These are phyloP conservation scores for Phania funesta DNA, from an alignment of 2,888 invertebrate species.

Conservation along the genomic window DNA sequence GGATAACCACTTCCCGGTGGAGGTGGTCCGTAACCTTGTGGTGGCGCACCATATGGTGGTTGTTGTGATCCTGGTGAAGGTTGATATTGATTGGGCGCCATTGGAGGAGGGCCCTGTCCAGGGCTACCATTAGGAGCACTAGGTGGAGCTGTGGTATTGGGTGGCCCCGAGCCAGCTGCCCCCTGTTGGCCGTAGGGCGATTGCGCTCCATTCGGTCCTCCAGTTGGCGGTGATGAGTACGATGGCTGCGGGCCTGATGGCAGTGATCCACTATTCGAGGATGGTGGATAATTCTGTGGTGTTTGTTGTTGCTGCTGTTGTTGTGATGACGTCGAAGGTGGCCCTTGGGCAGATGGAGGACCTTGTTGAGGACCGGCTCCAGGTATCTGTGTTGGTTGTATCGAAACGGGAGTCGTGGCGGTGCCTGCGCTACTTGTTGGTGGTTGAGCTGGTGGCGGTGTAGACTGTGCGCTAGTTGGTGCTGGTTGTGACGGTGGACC, in stretches of 20 bases:
- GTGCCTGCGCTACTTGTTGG: conserved; percentile 66
- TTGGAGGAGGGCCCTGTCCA: conserved; percentile 79
- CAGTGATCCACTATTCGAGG: conserved; percentile 75
- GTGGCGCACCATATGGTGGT: conserved; percentile 78
- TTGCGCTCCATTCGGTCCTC: conserved; percentile 71
- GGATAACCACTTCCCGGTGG: conserved; percentile 81
- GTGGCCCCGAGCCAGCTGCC: conserved; percentile 75
- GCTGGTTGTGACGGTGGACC: conserved; percentile 73
- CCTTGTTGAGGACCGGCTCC: conserved; percentile 63
- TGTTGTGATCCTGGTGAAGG: conserved; percentile 78
- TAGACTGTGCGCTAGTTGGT: conserved; percentile 70
- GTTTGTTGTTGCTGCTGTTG: conserved; percentile 67
- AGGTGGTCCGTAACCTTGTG: conserved; percentile 78
- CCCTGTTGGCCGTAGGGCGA: conserved; percentile 74
- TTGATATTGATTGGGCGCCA: conserved; percentile 76
- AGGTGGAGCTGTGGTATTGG: conserved; percentile 78
- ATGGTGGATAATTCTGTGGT: conserved; percentile 71
- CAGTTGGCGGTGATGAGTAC: conserved; percentile 76
- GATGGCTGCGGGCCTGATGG: conserved; percentile 75
- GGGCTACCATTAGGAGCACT: conserved; percentile 79
- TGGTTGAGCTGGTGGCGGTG: conserved; percentile 72
- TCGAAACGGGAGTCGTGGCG: conserved; percentile 69
- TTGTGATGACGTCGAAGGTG: conserved; percentile 66
- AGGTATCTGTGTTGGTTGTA: conserved; percentile 68
- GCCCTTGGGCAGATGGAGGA: conserved; percentile 61